Conservation (phyloP, 2,113 vertebrate species). For the Lophura nycthemera region DNA sequence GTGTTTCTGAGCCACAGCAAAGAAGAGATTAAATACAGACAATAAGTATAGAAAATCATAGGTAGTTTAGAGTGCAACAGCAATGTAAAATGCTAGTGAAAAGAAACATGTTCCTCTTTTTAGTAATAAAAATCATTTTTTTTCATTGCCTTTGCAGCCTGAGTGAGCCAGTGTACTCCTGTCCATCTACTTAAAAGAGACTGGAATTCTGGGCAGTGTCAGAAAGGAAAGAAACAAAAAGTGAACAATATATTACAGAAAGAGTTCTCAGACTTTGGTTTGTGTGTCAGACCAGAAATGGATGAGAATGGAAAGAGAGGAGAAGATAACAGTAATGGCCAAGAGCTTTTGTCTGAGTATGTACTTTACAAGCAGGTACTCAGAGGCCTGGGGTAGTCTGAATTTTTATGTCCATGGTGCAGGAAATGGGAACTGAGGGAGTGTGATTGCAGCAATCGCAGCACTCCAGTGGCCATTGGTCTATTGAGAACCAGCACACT, state of each 20-base stretch:
- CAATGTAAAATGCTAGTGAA: neutral
- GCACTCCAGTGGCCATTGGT: neutral
- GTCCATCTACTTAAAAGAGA: no score
- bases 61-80: neutral
- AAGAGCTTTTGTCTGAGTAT: neutral
- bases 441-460: neutral
- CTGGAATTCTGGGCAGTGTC: neutral
- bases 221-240: neutral
- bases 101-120: neutral
- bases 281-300: neutral
- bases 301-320: neutral
- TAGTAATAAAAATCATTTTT: neutral
- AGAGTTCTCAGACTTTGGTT: neutral
- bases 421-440: neutral
- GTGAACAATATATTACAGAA: neutral
- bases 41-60: neutral
- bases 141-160: neutral
- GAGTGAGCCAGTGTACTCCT: neutral
- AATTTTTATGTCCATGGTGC: neutral
- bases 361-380: accelerated
- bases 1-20: neutral
- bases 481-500: neutral
- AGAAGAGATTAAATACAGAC: neutral
- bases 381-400: neutral
- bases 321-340: neutral